Base-by-base conservation (phyloP, 2,888 invertebrate species). In the Cerastis leucographa region DNA sequence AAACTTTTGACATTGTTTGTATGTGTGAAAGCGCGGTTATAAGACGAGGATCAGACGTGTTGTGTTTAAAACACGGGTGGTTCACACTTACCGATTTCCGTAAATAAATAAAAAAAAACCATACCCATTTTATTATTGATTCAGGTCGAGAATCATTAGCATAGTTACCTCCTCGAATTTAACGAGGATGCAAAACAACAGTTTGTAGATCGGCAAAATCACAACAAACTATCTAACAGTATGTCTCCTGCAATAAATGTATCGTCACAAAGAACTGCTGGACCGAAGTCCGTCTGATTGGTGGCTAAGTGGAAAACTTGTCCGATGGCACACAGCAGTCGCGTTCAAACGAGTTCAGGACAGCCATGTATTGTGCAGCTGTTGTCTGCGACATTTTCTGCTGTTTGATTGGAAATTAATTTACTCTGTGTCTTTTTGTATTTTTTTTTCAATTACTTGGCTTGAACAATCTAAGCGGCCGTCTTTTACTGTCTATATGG, bases 261-360 rank as follows among this genome's bases (percentile, higher is more conserved):
- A 85, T 82, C 82, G 74, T 70, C 83, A 71, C 81, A 86, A 86
- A 88, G 86, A 87, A 88, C 75, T 76, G 67, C 64, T 66, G 64
- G 71, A 76, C 64, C 62, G 29, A 78, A 78, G 85, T 87, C 80
- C 80, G 65, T 83, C 80, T 87, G 87, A 87, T 87, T 85, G 87
- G 87, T 85, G 73, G 80, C 67, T 85, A 87, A 87, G 89, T 87
- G 83, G 83, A 85, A 88, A 88, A 87, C 78, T 86, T 87, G 68
- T 70, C 29, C 71, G 44, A 75, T 56, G 29, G 87, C 73, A 83
- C 51, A 83, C 84, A 73, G 64, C 61, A 66, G 70, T 70, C 12
- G 66, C 44, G 46, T 66, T 73, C 70, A 51, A 84, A 79, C 79
- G 56, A 80, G 64, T 70, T 69, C 61, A 66, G 72, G 66, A 22